phyloP scores from a whole-genome alignment of 2,113 vertebrate species.

The Alces alces region DNA sequence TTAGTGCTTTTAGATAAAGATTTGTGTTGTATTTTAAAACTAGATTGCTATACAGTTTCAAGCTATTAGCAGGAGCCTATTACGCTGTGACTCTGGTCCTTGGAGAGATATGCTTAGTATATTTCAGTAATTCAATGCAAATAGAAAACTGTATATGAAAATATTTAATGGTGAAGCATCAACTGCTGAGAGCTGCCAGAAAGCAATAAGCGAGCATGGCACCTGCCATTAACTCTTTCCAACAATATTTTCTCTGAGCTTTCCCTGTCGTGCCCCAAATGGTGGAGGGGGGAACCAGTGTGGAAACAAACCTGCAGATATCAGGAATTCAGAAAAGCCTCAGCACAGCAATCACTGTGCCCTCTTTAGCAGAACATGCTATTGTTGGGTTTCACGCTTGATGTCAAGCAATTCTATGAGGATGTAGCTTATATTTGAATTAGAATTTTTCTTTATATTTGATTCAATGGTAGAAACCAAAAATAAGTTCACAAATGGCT shows the following conservation, averaged over 20 bases:
- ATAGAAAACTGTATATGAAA: conserved; percentile 83
- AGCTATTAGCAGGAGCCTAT: conserved; percentile 85
- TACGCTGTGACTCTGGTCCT: conserved; percentile 76
- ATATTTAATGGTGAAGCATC: conserved; percentile 82
- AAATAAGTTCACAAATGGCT: conserved; percentile 20
- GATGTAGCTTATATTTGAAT: conserved; percentile 12
- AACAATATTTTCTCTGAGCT: conserved; percentile 18
- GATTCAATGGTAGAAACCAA: conserved; percentile 17
- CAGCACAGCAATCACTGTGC: neutral
- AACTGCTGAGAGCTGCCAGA: conserved; percentile 69
- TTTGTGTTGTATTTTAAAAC: conserved; percentile 88
- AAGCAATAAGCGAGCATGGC: conserved; percentile 42
- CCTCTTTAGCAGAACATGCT: neutral
- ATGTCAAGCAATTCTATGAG: neutral
- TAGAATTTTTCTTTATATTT: conserved; percentile 14
- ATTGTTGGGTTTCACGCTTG: neutral
- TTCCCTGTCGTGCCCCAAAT: neutral
- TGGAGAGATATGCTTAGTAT: conserved; percentile 83
- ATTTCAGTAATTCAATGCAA: conserved; percentile 87
- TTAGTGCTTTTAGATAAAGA: conserved; percentile 85
- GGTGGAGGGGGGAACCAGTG: neutral
- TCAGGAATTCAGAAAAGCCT: neutral
- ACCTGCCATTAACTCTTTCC: conserved; percentile 73
- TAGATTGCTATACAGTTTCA: conserved; percentile 84
- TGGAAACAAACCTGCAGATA: neutral